Base-by-base conservation (phyloP, 23 tunicate genomes). In the Halocynthia roretzi region DNA sequence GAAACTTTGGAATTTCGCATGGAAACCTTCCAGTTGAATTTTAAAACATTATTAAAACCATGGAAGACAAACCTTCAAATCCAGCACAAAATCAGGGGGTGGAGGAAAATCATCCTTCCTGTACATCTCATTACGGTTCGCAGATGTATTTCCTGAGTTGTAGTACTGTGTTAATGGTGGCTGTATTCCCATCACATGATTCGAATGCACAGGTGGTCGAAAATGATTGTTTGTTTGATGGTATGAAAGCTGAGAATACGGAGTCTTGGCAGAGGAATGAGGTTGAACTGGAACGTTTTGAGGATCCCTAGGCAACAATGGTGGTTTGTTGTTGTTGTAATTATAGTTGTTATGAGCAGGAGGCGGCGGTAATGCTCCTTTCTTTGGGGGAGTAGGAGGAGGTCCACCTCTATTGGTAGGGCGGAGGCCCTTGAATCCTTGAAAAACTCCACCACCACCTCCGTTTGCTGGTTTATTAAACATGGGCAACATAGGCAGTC, bases 51-150 rank as follows among this genome's bases (percentile, higher is more conserved):
- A 11, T n/a, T 56, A 0, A 19, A 70, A 70, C 12, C 14, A 71
- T 6, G 12, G 17, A 10, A 51, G 10, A 52, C 67, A 67, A 52
- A 88, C 95, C 95, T 83, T 88, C 44, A 88, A 64, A 68, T 88
- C 87, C 7, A 23, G 51, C 6, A 88, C 56, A 67, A 83, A 88
- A 10, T 86, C 83, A 11, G 95, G 95, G 14, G 95, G 87, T 50
- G 95, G 95, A 5, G 95, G 95, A 57, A 88, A 79, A 61, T 88
- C 95, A 66, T 83, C 88, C 19, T 54, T 12, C 23, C 58, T 50
- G 52, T 40, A 12, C 18, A 54, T 60, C 64, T 60, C 17, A 15
- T 15, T 2, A 60, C n/a, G n/a, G n/a, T 60, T 60, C 6, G 70
- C 12, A 23, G 31, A 19, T 61, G 60, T 61, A 48, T 52, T 71